Percentiles rank a stretch among this genome's conserved stretches.
Evolutionary conservation across 2,888 invertebrate species (phyloP).

Genomic region (Leptothorax acervorum): DNA sequence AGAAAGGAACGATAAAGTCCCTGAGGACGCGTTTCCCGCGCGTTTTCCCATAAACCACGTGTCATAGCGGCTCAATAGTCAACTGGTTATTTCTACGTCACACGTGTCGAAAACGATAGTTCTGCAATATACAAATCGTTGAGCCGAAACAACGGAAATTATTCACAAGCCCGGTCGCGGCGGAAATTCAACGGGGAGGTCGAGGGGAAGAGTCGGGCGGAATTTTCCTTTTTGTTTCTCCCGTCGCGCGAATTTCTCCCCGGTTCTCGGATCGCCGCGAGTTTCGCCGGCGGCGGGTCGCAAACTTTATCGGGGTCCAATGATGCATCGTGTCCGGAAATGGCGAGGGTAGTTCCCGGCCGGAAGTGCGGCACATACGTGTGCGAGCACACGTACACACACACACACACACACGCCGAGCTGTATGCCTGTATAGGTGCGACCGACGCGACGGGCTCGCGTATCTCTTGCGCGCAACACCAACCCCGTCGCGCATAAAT

Average conservation of each 20-base stretch:
- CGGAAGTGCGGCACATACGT: conserved; percentile 76
- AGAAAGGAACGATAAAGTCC: not conserved
- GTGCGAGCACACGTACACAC: not conserved
- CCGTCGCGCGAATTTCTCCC: conserved; percentile 45
- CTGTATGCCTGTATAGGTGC: not conserved
- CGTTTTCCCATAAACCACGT: not conserved
- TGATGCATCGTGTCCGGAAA: conserved; percentile 81
- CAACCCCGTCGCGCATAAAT: conserved; percentile 59
- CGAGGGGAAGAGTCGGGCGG: not conserved
- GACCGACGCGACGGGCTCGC: conserved; percentile 30
- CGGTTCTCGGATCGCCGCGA: conserved; percentile 61
- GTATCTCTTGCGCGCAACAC: conserved; percentile 57
- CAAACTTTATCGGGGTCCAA: conserved; percentile 81
- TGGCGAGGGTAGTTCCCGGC: conserved; percentile 76
- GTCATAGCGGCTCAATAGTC: not conserved
- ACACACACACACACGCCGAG: not conserved
- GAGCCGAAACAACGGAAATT: conserved; percentile 52
- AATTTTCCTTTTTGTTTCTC: conserved; percentile 72
- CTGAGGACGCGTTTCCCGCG: not conserved
- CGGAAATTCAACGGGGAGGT: conserved; percentile 44
- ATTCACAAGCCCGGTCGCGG: conserved; percentile 55
- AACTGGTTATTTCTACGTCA: not conserved
- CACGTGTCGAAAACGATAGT: conserved; percentile 4
- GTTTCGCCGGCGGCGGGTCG: conserved; percentile 66
- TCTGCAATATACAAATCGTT: not conserved